A percentile compares a stretch with the other conserved stretches of the same genome.
phyloP scores from a whole-genome alignment of 92 coral and sea anemone species.

The Parazoanthus swiftii region DNA sequence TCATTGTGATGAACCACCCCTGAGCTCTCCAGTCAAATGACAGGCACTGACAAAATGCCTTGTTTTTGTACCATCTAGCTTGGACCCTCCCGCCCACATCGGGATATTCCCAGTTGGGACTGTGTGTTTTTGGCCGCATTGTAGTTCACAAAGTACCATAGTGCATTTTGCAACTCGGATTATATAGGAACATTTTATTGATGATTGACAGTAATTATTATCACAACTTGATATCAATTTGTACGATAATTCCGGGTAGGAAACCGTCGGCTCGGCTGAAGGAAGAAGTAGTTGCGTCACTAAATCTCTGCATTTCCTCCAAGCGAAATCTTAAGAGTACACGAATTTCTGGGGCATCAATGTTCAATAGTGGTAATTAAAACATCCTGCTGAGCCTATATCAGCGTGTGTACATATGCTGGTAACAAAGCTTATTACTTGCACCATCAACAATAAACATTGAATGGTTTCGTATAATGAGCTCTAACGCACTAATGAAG shows the following conservation, averaged over 20 bases:
- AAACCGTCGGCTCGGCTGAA: background rate
- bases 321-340: constrained; percentile 7
- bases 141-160: constrained; percentile 12
- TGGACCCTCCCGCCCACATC: constrained; percentile 17
- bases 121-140: constrained; percentile 17
- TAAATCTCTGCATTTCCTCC: constrained; percentile 16
- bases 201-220: constrained; percentile 14
- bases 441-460: constrained; percentile 17
- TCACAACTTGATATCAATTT: constrained; percentile 3
- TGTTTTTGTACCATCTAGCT: constrained; percentile 24
- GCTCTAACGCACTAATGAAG: background rate
- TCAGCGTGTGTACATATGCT: constrained; percentile 5
- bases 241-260: constrained; percentile 11
- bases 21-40: constrained; percentile 16
- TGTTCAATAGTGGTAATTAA: background rate
- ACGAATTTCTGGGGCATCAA: constrained; percentile 1
- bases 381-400: constrained; percentile 2
- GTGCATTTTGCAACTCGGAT: background rate
- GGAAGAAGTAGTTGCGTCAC: background rate
- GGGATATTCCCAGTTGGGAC: constrained; percentile 25
- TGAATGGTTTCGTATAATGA: background rate
- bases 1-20: background rate
- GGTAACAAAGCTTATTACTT: constrained; percentile 14
- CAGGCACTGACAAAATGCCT: background rate
- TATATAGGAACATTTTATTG: constrained; percentile 19